Percentiles rank a stretch among this genome's conserved stretches.
These are phyloP conservation scores for Urocyon cinereoargenteus DNA, from an alignment of 2,797 vertebrate species.

Conservation along the genomic window DNA sequence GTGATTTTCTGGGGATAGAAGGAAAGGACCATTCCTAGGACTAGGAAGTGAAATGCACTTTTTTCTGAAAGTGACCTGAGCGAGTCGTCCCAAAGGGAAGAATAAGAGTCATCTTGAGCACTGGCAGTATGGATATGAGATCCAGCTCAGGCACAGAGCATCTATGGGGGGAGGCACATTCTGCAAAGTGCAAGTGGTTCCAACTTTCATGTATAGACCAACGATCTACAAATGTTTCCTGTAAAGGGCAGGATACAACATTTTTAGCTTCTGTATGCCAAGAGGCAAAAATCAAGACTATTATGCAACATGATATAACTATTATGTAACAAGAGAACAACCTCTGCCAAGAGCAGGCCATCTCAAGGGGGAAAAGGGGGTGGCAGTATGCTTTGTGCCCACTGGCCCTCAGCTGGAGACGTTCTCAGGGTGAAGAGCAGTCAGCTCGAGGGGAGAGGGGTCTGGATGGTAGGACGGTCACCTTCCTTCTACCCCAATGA, in stretches of 20 bases:
- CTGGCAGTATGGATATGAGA: too few species aligned
- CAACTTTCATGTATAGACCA: background rate
- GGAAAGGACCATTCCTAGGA: background rate
- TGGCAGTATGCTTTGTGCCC: background rate
- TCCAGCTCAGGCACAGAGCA: background rate
- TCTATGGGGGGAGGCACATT: fast-evolving
- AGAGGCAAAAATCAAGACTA: background rate
- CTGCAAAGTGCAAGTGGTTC: background rate
- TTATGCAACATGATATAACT: background rate
- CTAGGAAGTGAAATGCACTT: background rate
- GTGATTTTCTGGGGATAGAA: background rate
- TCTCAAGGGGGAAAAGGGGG: background rate
- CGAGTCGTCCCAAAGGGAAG: background rate
- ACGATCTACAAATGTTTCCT: background rate
- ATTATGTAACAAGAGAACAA: background rate
- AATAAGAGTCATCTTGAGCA: background rate
- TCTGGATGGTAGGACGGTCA: too few species aligned
- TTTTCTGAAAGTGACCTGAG: background rate
- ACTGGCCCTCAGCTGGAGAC: background rate
- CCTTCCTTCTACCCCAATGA: background rate
- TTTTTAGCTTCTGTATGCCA: background rate
- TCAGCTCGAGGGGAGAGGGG: background rate
- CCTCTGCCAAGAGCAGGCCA: background rate
- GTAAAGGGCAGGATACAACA: background rate
- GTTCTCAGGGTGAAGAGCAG: background rate